Evolutionary conservation across 2,113 vertebrate genomes (phyloP), one percentile per base, ranked within the genome.

Genomic region (Alligator sinensis): DNA sequence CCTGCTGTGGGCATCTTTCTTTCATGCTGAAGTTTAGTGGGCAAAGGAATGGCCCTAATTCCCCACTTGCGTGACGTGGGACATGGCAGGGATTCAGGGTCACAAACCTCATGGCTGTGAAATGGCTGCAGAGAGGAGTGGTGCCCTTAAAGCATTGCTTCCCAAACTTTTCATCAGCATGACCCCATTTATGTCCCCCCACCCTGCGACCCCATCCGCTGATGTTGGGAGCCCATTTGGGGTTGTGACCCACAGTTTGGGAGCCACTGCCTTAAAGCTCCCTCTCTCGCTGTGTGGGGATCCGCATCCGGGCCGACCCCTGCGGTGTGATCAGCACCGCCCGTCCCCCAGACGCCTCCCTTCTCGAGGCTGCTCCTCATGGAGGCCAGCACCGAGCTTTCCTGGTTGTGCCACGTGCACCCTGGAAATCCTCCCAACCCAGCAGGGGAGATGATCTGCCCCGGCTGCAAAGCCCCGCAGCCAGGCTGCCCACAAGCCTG

Each of bases 371-470:
- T 58, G 16, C 15, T 47, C 47, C 47, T 47, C 47, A 9, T 9
- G 47, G 47, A 47, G 47, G 47, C 47, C 47, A 47, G 47, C 47
- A 47, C 47, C 47, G 7, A 47, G 47, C 47, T 8, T 47, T 47
- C 47, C 34, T 34, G 34, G 34, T 34, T 9, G 7, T 47, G 12
- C 14, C 70, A 11, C 14, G 34, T 38, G 70, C 24, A 24, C 70
- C 34, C 22, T 8, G 34, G 22, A 13, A 47, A 38, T 38, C 19
- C 66, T 19, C n/a, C n/a, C 30, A 19, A 70, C 47, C 77, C 85
- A 91, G 92, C 57, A 76, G 4, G 38, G 66, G 82, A 77, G 80
- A 86, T 90, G 79, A 84, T 91, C 92, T 90, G 59, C 82, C 62
- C 58, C 24, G 2, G 18, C 80, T 77, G 89, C 83, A 90, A 91